Conservation (phyloP, 2,797 vertebrate species). For the Nannoperca australis region DNA sequence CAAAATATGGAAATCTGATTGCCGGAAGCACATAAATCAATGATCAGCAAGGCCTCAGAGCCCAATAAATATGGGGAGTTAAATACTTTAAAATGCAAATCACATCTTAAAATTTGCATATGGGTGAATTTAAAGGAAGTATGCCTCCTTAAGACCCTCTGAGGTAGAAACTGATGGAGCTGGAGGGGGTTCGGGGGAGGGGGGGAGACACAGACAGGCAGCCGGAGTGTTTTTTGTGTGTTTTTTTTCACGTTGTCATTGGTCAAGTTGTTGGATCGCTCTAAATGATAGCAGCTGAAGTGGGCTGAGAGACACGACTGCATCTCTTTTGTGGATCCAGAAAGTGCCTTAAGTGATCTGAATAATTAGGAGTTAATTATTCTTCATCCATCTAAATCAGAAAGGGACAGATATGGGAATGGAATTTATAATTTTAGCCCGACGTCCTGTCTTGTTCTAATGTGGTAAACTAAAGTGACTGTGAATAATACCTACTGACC, state of each 20-base stretch:
- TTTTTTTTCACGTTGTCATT: conserved; percentile 89
- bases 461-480: conserved; percentile 99
- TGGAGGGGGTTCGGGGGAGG: conserved; percentile 80
- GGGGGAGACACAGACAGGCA: conserved; percentile 86
- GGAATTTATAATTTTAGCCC: conserved; percentile 99
- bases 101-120: conserved; percentile 96
- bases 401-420: conserved; percentile 99
- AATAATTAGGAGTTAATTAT: conserved; percentile 99
- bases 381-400: conserved; percentile 99
- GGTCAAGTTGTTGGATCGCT: conserved; percentile 95
- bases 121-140: conserved; percentile 98
- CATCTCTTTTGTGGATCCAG: conserved; percentile 94
- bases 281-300: conserved; percentile 95
- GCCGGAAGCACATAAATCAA: conserved; percentile 99
- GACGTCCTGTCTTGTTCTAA: conserved; percentile 96
- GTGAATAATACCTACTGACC: conserved; percentile 99
- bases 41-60: conserved; percentile 99
- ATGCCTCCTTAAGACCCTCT: conserved; percentile 97
- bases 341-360: conserved; percentile 99
- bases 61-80: conserved; percentile 99
- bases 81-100: conserved; percentile 99
- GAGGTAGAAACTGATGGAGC: conserved; percentile 93
- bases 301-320: conserved; percentile 92
- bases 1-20: conserved; percentile 99
- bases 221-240: conserved; percentile 43